phyloP scores from a whole-genome alignment of 2,113 vertebrate genomes.

The Bagarius yarrelli region DNA sequence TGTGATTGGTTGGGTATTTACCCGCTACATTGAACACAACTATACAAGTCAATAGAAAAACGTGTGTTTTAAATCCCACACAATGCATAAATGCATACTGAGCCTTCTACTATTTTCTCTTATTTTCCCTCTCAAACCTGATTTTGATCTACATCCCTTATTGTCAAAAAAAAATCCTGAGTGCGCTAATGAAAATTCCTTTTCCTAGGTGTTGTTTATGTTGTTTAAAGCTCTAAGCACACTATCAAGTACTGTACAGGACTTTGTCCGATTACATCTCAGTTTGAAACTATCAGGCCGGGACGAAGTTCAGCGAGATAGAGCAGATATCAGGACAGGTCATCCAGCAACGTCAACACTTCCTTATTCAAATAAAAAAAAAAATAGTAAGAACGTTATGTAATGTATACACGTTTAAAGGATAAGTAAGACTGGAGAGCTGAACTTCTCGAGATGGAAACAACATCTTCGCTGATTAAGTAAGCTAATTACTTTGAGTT shows the following conservation, averaged over 20 bases:
- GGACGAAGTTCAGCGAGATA: conserved; percentile 62
- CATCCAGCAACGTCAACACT: conserved; percentile 1
- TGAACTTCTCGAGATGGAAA: conserved; percentile 64
- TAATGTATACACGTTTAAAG: background rate
- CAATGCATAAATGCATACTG: too few relatives aligned
- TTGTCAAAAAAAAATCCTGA: too few relatives aligned
- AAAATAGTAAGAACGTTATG: background rate
- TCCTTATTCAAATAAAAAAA: background rate
- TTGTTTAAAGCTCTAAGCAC: background rate
- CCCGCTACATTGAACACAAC: too few relatives aligned
- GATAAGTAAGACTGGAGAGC: background rate
- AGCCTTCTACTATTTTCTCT: too few relatives aligned
- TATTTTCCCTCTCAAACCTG: too few relatives aligned
- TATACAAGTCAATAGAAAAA: too few relatives aligned
- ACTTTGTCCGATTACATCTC: conserved; percentile 59
- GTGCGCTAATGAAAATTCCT: too few relatives aligned
- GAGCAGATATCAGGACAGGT: background rate
- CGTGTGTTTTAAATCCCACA: too few relatives aligned
- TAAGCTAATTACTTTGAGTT: conserved; percentile 50
- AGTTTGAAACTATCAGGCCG: conserved; percentile 46
- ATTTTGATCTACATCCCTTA: too few relatives aligned
- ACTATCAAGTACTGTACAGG: conserved; percentile 36
- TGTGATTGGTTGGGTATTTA: too few relatives aligned
- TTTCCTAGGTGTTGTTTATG: background rate
- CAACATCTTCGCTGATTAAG: conserved; percentile 71